Percentiles rank a stretch among this genome's conserved stretches.
These are phyloP conservation scores for Mizuhopecten yessoensis DNA, from an alignment of 1,140 invertebrate species.

Conservation along the genomic window DNA sequence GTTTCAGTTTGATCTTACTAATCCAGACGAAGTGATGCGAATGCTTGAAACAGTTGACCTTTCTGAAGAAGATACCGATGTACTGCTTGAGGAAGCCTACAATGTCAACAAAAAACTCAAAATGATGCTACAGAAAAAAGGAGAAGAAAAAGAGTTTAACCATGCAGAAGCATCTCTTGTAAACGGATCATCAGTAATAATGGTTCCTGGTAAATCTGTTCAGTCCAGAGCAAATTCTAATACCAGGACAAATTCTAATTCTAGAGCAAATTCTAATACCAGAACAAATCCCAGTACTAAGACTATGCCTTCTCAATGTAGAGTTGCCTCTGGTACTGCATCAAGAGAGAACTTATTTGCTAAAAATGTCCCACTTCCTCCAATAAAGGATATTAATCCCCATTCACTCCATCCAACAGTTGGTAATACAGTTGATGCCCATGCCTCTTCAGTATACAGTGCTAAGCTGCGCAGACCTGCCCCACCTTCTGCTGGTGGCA, in stretches of 20 bases:
- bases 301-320: background rate
- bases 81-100: conserved; percentile 73
- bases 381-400: conserved; percentile 43
- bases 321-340: background rate
- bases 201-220: conserved; percentile 46
- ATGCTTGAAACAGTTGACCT: conserved; percentile 73
- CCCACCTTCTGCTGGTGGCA: conserved; percentile 16
- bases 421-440: conserved; percentile 37
- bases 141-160: conserved; percentile 52
- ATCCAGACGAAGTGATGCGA: conserved; percentile 68
- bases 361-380: conserved; percentile 55
- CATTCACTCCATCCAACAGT: background rate
- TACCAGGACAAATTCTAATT: background rate
- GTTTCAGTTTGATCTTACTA: conserved; percentile 63
- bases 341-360: conserved; percentile 13
- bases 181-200: conserved; percentile 50
- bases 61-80: conserved; percentile 75
- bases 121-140: conserved; percentile 70
- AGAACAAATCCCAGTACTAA: conserved; percentile 19
- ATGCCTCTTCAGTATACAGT: conserved; percentile 57
- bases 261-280: conserved; percentile 8
- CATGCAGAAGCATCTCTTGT: conserved; percentile 48
- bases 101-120: conserved; percentile 73
- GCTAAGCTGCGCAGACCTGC: conserved; percentile 51
- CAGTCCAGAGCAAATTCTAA: conserved; percentile 18